Base-by-base conservation (phyloP, 2,113 vertebrate species). In the Australoheros scitulus region DNA sequence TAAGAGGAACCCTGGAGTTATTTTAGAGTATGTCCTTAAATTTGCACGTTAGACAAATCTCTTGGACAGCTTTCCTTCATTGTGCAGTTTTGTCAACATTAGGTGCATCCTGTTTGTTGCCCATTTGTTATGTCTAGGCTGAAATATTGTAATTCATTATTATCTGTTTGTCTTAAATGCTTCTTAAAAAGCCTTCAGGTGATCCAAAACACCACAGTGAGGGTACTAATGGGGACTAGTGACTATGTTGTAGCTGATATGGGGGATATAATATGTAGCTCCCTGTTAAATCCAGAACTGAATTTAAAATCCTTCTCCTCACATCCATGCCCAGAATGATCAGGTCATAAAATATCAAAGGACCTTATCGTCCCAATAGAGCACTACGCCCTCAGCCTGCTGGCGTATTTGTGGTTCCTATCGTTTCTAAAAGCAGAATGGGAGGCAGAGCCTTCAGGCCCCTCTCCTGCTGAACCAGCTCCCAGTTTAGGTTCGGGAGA, bases 51-150 rank as follows among this genome's bases (percentile, higher is more conserved):
- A 11, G 43, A 24, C 26, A 29, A 20, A 11, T 50, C 24, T 18
- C 0, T 29, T 26, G 15, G 64, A 70, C 18, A 29, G 6, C 0
- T 50, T 50, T 70, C 43, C 50, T 43, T 50, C 24, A 0, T 29
- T 29, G 29, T 50, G 15, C 26, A 41, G 47, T 70, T 70, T 50
- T 70, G 24, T 70, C 24, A 70, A 20, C 29, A 50, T 50, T 29
- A 24, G 65, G 24, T 70, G 50, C 43, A 50, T 70, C 24, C 43
- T 70, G 24, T 29, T 70, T 70, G 64, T 0, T 20, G 5, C 24
- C 11, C 15, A 70, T 20, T 70, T 50, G 64, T 43, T 70, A 29
- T 2, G 24, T 29, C 15, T 43, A 70, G 64, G 15, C 0, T 29
- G 64, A 24, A 50, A 70, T 50, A 29, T 29, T 29, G 41, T 29